These are phyloP conservation scores for Pachypanchax playfairii DNA, from an alignment of 2,113 vertebrate genomes.

Conservation along the genomic window DNA sequence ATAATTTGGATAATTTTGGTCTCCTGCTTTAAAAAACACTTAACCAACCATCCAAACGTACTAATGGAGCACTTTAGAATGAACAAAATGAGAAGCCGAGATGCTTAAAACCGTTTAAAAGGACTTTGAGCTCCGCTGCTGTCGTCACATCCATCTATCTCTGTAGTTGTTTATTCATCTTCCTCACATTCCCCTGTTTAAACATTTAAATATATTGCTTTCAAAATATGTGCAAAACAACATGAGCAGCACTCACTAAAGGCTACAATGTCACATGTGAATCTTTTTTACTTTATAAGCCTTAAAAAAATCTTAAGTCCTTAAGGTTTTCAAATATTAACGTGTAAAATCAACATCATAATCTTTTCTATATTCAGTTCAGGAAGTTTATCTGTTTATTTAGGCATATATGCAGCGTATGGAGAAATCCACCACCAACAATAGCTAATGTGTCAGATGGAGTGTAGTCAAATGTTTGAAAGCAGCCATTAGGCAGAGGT, in stretches of 20 bases:
- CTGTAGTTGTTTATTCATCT: too few relatives aligned
- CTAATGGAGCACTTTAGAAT: conserved; percentile 10
- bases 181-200: too few relatives aligned
- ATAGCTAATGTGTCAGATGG: conserved; percentile 44
- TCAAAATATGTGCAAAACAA: too few relatives aligned
- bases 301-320: too few relatives aligned
- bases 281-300: too few relatives aligned
- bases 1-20: too few relatives aligned
- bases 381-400: conserved; percentile 23
- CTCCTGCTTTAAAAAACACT: conserved; percentile 13
- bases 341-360: conserved; percentile 52
- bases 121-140: too few relatives aligned
- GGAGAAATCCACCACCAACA: conserved; percentile 34
- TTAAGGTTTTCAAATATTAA: too few relatives aligned
- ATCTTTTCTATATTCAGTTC: conserved; percentile 39
- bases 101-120: background rate
- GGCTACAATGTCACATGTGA: too few relatives aligned
- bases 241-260: too few relatives aligned
- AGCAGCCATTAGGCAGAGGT: conserved; percentile 52
- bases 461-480: conserved; percentile 48
- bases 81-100: conserved; percentile 2
- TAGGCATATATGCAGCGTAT: conserved; percentile 28
- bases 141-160: too few relatives aligned
- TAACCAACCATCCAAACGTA: conserved; percentile 6
- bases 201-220: too few relatives aligned